Percentiles rank a stretch among this genome's conserved stretches.
Conservation (phyloP, 1,140 invertebrate genomes). For the Lanistes nyassanus region DNA sequence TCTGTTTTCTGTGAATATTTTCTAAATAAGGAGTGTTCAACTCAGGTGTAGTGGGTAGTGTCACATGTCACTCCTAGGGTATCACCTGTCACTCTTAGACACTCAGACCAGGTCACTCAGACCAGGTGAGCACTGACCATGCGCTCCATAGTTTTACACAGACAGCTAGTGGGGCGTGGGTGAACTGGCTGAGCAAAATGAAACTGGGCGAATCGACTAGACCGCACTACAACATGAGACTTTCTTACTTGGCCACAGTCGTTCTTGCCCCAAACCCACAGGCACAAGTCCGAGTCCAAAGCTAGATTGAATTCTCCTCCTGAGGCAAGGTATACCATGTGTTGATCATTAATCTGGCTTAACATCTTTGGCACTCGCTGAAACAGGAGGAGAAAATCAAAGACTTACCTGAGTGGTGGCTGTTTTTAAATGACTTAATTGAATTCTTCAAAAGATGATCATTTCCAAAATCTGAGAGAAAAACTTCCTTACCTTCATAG, state of each 20-base stretch:
- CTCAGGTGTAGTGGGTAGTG: too few relatives aligned
- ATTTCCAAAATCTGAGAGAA: too few relatives aligned
- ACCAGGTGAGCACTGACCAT: not conserved
- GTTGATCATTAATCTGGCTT: slow-evolving; percentile 62
- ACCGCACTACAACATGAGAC: not conserved
- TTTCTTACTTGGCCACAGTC: slow-evolving; percentile 69
- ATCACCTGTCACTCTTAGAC: slow-evolving; percentile 14
- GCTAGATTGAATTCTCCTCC: slow-evolving; percentile 80
- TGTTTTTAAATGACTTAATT: too few relatives aligned
- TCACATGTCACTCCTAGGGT: not conserved
- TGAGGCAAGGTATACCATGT: slow-evolving; percentile 71
- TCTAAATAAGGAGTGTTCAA: too few relatives aligned
- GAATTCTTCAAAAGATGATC: too few relatives aligned
- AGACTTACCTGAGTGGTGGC: too few relatives aligned
- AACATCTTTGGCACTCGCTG: slow-evolving; percentile 61
- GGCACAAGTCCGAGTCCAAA: slow-evolving; percentile 70
- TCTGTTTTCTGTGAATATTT: not conserved
- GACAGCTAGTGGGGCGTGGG: too few relatives aligned
- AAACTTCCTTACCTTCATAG: too few relatives aligned
- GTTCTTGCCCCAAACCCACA: slow-evolving; percentile 77
- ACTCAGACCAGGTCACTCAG: not conserved
- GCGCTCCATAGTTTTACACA: too few relatives aligned
- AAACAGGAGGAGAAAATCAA: slow-evolving; percentile 25
- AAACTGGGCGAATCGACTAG: slow-evolving; percentile 3
- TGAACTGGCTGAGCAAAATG: too few relatives aligned